Base-by-base conservation (phyloP, 1,140 invertebrate genomes). In the Tetragonula clypearis region DNA sequence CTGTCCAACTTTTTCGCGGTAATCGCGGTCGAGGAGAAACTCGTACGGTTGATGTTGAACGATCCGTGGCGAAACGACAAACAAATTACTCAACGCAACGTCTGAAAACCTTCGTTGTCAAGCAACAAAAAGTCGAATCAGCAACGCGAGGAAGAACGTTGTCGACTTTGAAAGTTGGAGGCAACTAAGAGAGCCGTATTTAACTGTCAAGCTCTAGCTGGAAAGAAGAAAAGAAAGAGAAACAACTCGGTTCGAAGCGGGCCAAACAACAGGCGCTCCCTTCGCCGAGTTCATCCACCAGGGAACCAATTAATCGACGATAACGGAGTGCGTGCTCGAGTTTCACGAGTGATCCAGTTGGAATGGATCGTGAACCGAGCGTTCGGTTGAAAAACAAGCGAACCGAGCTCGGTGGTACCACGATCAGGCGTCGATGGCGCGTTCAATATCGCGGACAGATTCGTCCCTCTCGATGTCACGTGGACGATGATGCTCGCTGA, bases 401-500 rank as follows among this genome's bases (percentile, higher is more conserved):
- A n/a, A 5, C n/a, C 53, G 8, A n/a, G 35, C 60, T 9, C n/a
- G 58, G 5, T 53, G 41, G 41, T 6, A 49, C 41, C 41, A 8
- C 6, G 41, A 68, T 55, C 68, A 53, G 12, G 23, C 53, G 23
- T 35, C 75, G 35, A 62, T 19, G 62, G 35, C 35, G 75, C 74
- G 68, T 74, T 55, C 14, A 74, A 84, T 79, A 84, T 68, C 53
- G 26, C 30, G 79, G 17, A 73, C 77, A 60, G 82, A 82, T 72
- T 78, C 69, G 60, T 65, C 30, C 74, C 75, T 65, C 85, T 84
- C 79, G 88, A 85, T 85, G 85, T 89, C 87, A 87, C 66, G 55
- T 81, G 85, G 82, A 89, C 82, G 88, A 90, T 90, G 85, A 89
- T 81, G 73, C 85, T 49, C 69, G 49, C 35, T 89, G 88, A 87